Base-by-base conservation (phyloP, 2,797 vertebrate genomes). In the Valencia hispanica region DNA sequence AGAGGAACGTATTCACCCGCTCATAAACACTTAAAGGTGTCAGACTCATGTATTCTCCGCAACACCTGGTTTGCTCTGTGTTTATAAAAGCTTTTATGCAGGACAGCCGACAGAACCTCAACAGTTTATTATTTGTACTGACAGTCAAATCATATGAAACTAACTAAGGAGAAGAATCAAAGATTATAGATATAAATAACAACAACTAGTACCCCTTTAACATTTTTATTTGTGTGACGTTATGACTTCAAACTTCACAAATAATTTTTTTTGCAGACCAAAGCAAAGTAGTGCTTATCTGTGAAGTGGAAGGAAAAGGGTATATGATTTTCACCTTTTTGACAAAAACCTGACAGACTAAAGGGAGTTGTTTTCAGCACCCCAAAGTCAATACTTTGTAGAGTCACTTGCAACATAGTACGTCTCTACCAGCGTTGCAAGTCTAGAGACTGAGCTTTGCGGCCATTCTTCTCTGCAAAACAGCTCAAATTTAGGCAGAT, bases 21-120 rank as follows among this genome's bases (percentile, higher is more conserved):
- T 57, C 47, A 47, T 32, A 48, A 47, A 82, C 70, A 77, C 48
- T 78, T 72, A 72, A 84, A 90, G 80, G 79, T 86, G 86, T 80
- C 12, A 47, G 78, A 79, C 30, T 81, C 83, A 77, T 76, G 75
- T 17, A 48, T 11, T 32, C 43, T 51, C 74, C 39, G 59, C 45
- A 68, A 14, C 14, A 32, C 65, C 50, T 32, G 53, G 57, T 81
- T 78, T 73, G 8, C 65, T 72, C n/a, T 65, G 59, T 11, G 34
- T 22, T 50, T 45, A 70, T 41, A 70, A 25, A 80, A 70, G 73
- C 72, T 80, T 32, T 71, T 22, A 32, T 80, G 9, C 10, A 39
- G 39, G 27, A 22, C n/a, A 68, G 53, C 9, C 79, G 51, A 17
- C 17, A 17, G 10, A 39, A 48, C 32, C 45, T n/a, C 36, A 57